Evolutionary conservation across 2,888 invertebrate species (phyloP), one percentile per base, ranked within the genome.

Genomic region (Brachyopa scutellaris): DNA sequence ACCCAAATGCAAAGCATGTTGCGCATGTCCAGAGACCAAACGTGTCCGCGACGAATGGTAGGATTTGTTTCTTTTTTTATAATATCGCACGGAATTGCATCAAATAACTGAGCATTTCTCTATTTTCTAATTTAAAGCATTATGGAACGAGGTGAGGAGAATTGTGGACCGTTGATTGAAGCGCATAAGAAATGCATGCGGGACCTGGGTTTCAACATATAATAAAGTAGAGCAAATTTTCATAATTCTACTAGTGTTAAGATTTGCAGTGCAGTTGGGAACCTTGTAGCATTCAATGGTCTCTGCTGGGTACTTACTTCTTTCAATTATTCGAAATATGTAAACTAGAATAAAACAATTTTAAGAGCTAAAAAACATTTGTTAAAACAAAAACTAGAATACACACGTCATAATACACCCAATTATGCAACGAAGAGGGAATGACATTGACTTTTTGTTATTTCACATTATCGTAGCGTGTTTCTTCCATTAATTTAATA

Each of bases 121-220:
- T 33, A 69, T 85, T 57, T 85, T 85, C 83, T 86, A 84, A 84
- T 84, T 94, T 94, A 76, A 92, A 98, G 97, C 88, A 97, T 98
- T 69, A 94, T 97, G 33, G 95, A 97, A 88, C 94, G 94, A 84
- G 98, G 99, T 0, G 97, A 98, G 91, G 97, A 97, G 87, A 94
- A 97, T 87, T 99, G 99, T 88, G 92, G 93, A 13, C 92, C 94
- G 38, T 91, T 97, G 45, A 99, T 99, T 84, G 98, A 99, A 91
- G 98, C 97, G 8, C 99, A 99, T 90, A 97, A 97, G 91, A 94
- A 95, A 84, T 99, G 99, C 91, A 98, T 99, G 98, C 93, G 97
- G 85, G 95, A 96, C 85, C 92, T 97, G 92, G 99, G 99, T 49
- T 99, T 99, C 91, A 97, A 99, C 85, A 95, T 99, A 86, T 99